A percentile compares a stretch with the other conserved stretches of the same genome.
phyloP scores from a whole-genome alignment of 35 echinoderm and acorn worm species.

The Anneissia japonica region DNA sequence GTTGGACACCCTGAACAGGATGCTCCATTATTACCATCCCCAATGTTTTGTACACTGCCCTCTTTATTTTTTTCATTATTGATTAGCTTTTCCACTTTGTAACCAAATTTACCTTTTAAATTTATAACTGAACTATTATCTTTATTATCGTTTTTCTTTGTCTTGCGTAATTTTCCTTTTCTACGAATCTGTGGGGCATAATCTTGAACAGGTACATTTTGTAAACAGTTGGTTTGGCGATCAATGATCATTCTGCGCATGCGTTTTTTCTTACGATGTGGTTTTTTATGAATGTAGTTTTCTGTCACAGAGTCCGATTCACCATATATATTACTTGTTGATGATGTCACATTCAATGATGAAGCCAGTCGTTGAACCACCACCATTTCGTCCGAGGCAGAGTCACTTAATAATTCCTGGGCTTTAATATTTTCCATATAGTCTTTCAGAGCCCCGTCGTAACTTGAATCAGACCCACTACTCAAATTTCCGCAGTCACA shows the following conservation, averaged over 20 bases:
- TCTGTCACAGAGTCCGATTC: conserved; percentile 96
- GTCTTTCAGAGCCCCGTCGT: conserved; percentile 92
- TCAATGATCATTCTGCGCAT: conserved; percentile 85
- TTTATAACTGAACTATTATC: background rate
- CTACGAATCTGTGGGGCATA: conserved; percentile 39
- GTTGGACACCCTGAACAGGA: background rate
- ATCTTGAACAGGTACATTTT: conserved; percentile 40
- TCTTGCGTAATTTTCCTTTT: background rate
- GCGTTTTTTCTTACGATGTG: conserved; percentile 63
- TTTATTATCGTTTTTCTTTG: background rate
- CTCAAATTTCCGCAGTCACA: conserved; percentile 83
- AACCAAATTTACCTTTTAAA: conserved; percentile 43
- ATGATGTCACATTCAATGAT: conserved; percentile 89
- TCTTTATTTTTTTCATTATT: conserved; percentile 3
- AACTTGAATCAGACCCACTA: conserved; percentile 81
- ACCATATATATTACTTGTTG: conserved; percentile 80
- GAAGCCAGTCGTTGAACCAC: conserved; percentile 67
- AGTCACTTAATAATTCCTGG: conserved; percentile 53
- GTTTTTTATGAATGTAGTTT: conserved; percentile 48
- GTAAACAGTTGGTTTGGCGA: conserved; percentile 6
- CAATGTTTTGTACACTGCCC: background rate
- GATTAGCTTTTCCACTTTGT: conserved; percentile 25
- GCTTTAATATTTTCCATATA: conserved; percentile 88
- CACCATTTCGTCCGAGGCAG: conserved; percentile 64
- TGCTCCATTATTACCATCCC: background rate